Conservation (phyloP, 2,797 vertebrate species). For the Onychomys leucogaster region DNA sequence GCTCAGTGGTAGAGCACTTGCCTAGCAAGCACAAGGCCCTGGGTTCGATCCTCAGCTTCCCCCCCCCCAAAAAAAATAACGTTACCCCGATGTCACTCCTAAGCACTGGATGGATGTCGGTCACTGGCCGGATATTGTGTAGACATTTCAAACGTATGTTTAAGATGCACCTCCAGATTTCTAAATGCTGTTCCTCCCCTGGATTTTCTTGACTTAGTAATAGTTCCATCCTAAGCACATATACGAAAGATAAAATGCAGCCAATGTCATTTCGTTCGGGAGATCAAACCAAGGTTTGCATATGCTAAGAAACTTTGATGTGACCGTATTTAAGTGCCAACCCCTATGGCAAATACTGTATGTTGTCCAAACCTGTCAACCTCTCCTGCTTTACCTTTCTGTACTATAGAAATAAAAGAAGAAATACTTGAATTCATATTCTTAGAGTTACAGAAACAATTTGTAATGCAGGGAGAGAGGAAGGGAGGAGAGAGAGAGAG, state of each 20-base stretch:
- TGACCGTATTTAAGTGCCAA: neutral
- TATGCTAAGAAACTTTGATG: neutral
- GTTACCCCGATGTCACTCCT: neutral
- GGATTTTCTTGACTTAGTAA: neutral
- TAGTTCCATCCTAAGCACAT: neutral
- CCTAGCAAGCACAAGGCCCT: no score
- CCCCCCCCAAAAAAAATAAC: no score
- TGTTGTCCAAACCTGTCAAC: neutral
- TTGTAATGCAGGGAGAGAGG: neutral
- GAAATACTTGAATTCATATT: neutral
- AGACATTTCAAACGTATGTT: neutral
- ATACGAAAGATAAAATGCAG: neutral
- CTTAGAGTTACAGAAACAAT: neutral
- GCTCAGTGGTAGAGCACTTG: no score
- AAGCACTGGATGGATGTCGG: neutral
- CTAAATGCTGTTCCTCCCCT: neutral
- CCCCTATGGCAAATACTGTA: neutral
- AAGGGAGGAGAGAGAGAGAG: neutral
- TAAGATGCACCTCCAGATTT: neutral
- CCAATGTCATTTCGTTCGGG: neutral
- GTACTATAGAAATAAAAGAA: neutral
- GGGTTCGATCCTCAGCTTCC: no score
- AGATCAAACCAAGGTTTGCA: neutral
- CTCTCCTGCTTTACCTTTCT: neutral
- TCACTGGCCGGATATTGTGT: neutral